phyloP scores from a whole-genome alignment of 2,888 invertebrate genomes.

The Lymantria dispar region DNA sequence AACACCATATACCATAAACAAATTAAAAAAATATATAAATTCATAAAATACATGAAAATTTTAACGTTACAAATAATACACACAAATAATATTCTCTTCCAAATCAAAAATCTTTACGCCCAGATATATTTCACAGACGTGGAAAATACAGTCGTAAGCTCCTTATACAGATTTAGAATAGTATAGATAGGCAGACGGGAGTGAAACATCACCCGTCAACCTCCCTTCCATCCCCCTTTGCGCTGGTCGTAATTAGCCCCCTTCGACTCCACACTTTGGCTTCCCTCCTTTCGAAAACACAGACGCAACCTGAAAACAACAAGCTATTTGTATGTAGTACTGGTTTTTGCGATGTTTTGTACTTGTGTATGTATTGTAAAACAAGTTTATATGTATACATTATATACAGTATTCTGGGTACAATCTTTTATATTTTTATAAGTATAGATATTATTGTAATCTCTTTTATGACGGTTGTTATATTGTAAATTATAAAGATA shows the following conservation, averaged over 20 bases:
- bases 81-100: neutral
- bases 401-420: neutral
- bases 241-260: slow-evolving; percentile 54
- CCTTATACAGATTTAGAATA: slow-evolving; percentile 18
- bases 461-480: too few species aligned
- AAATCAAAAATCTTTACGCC: neutral
- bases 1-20: too few species aligned
- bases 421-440: neutral
- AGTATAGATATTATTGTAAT: too few species aligned
- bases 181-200: slow-evolving; percentile 42
- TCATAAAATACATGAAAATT: neutral
- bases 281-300: slow-evolving; percentile 46
- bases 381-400: neutral
- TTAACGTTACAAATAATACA: too few species aligned
- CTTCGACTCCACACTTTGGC: slow-evolving; percentile 27
- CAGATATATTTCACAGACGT: slow-evolving; percentile 7
- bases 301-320: slow-evolving; percentile 57
- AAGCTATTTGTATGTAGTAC: slow-evolving; percentile 41
- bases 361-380: slow-evolving; percentile 18
- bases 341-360: slow-evolving; percentile 26
- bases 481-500: too few species aligned
- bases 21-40: neutral
- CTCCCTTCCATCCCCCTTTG: slow-evolving; percentile 15
- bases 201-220: slow-evolving; percentile 19
- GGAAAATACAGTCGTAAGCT: slow-evolving; percentile 12